A percentile compares a stretch with the other conserved stretches of the same genome.
These are phyloP conservation scores for Pangasius larnaudii DNA, from an alignment of 2,797 vertebrate species.

Conservation along the genomic window DNA sequence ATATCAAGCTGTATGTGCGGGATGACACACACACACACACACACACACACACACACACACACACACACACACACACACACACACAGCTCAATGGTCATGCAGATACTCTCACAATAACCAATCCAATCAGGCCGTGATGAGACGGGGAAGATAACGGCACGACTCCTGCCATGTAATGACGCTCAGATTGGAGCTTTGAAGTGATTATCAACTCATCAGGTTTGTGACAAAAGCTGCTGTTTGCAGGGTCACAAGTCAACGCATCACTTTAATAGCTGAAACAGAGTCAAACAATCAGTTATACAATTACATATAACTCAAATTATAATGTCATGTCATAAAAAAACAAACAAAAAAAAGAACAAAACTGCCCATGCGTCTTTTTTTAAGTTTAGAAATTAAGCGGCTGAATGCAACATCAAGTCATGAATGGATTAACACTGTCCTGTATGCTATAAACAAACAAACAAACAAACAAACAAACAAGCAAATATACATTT, in stretches of 20 bases:
- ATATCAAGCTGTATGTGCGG: neutral
- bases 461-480: neutral
- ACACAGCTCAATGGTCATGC: constrained; percentile 30
- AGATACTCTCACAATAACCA: constrained; percentile 36
- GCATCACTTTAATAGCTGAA: neutral
- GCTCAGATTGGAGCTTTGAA: constrained; percentile 54
- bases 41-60: constrained; percentile 2
- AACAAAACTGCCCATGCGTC: neutral
- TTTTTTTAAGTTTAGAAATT: neutral
- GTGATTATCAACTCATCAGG: constrained; percentile 60
- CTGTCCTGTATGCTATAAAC: neutral
- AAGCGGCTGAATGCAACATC: neutral
- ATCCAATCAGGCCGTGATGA: constrained; percentile 42
- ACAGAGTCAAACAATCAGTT: neutral
- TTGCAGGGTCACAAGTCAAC: constrained; percentile 14
- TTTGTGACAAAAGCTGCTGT: constrained; percentile 31
- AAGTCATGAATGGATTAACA: neutral
- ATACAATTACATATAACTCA: neutral
- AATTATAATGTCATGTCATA: neutral
- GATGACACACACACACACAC: neutral
- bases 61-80: neutral
- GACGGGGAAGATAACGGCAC: constrained; percentile 34
- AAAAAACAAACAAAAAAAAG: neutral
- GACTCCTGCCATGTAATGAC: constrained; percentile 28
- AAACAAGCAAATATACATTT: neutral